These are phyloP conservation scores for Glyphotaelius pellucidus DNA, from an alignment of 2,888 invertebrate genomes.

Conservation along the genomic window DNA sequence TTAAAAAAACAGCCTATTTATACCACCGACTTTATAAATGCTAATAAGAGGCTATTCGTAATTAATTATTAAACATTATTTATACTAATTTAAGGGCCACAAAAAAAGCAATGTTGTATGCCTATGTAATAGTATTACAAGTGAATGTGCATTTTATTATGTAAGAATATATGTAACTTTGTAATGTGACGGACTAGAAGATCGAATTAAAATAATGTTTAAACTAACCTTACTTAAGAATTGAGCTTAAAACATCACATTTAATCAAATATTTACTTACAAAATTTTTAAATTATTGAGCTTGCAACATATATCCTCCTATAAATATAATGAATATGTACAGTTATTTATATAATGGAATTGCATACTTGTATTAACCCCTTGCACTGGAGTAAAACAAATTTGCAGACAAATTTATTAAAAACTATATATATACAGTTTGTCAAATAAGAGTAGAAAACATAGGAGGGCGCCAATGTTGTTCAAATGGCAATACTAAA, in stretches of 20 bases:
- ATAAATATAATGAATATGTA: background rate
- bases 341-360: background rate
- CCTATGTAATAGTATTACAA: background rate
- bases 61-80: background rate
- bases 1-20: background rate
- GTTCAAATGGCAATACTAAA: too few species aligned
- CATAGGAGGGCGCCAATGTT: too few species aligned
- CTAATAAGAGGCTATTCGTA: background rate
- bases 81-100: background rate
- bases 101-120: background rate
- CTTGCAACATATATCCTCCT: background rate
- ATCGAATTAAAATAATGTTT: background rate
- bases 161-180: background rate
- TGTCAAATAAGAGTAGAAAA: too few species aligned
- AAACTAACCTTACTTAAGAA: background rate
- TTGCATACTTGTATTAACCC: background rate
- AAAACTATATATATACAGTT: too few species aligned
- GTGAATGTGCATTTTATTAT: background rate
- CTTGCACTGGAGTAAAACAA: background rate
- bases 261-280: background rate
- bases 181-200: background rate
- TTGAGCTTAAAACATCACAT: background rate
- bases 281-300: background rate
- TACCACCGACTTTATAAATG: background rate
- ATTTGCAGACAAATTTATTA: background rate